Evolutionary conservation across 2,797 vertebrate genomes (phyloP), one percentile per base, ranked within the genome.

Genomic region (Eutrigla gurnardus): DNA sequence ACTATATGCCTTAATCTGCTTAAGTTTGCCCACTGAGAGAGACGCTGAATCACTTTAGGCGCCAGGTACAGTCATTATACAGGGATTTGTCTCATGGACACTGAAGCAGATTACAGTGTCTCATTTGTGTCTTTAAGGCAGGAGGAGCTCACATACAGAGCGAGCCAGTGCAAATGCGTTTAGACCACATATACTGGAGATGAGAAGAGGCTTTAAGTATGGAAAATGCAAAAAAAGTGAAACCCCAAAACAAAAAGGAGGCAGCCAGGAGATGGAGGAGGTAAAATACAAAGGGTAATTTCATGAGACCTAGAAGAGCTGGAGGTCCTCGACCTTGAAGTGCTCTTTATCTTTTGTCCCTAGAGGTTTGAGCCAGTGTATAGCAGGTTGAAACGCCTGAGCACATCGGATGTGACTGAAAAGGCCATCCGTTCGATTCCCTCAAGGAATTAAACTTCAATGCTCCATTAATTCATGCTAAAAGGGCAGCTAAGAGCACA

Each of bases 391-490:
- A 54, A 59, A 65, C 32, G 32, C 35, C 61, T 18, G 39, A 67
- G 60, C 36, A 60, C 64, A 59, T 64, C 1, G 13, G 14, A 37
- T 70, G 66, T 63, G 67, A 73, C 61, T 5, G 66, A 78, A 83
- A 73, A 80, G 74, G 78, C 13, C 69, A 80, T 32, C 0, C 25
- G 77, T 75, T 84, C 65, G 37, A 37, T 68, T 71, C 81, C 75
- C 63, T n/a, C 0, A 7, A 40, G 62, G 57, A 65, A 65, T 76
- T 63, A 80, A 82, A 61, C 7, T 33, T 43, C 54, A 77, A 78
- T 80, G 64, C 43, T 79, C 73, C 75, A 73, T 77, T 78, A 80
- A 81, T 78, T 73, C 82, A 75, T 59, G 61, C 43, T 75, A 52
- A 70, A 42, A 69, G 43, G 69, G 15, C 35, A 59, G 47, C 39